Percentiles rank a stretch among this genome's conserved stretches.
phyloP scores from a whole-genome alignment of 92 coral and sea anemone genomes.

The Epizoanthus stellaris region DNA sequence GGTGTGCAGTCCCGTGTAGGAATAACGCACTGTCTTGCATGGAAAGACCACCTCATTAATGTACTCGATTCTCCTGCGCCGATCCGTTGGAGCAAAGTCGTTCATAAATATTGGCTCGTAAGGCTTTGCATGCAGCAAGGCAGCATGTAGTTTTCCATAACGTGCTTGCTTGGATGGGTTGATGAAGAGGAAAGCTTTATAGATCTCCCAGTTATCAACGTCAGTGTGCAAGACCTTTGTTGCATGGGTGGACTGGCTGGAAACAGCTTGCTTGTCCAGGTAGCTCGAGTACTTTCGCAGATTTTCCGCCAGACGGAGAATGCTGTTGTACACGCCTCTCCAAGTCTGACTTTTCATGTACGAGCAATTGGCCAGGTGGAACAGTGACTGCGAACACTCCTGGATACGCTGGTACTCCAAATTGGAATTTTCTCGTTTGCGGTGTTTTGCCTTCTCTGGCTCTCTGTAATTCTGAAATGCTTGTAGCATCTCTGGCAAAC shows the following conservation, averaged over 20 bases:
- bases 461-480: conserved; percentile 39
- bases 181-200: conserved; percentile 40
- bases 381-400: conserved; percentile 45
- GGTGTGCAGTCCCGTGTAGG: conserved; percentile 48
- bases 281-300: conserved; percentile 48
- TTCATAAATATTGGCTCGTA: conserved; percentile 49
- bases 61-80: conserved; percentile 49
- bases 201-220: conserved; percentile 47
- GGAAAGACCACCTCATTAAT: conserved; percentile 46
- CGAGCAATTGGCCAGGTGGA: conserved; percentile 42
- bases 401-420: conserved; percentile 27
- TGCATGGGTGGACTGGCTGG: conserved; percentile 39
- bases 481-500: conserved; percentile 46
- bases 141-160: conserved; percentile 50
- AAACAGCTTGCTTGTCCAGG: conserved; percentile 42
- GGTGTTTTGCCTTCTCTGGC: conserved; percentile 52
- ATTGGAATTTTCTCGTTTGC: conserved; percentile 40
- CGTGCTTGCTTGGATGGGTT: conserved; percentile 35
- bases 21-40: conserved; percentile 38
- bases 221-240: conserved; percentile 41
- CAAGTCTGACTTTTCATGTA: conserved; percentile 51
- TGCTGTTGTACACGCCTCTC: conserved; percentile 50
- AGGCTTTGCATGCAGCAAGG: conserved; percentile 39
- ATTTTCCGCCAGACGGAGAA: conserved; percentile 50
- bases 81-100: conserved; percentile 44